Base-by-base conservation (phyloP, 2,797 vertebrate species). In the Dicrostonyx torquatus region DNA sequence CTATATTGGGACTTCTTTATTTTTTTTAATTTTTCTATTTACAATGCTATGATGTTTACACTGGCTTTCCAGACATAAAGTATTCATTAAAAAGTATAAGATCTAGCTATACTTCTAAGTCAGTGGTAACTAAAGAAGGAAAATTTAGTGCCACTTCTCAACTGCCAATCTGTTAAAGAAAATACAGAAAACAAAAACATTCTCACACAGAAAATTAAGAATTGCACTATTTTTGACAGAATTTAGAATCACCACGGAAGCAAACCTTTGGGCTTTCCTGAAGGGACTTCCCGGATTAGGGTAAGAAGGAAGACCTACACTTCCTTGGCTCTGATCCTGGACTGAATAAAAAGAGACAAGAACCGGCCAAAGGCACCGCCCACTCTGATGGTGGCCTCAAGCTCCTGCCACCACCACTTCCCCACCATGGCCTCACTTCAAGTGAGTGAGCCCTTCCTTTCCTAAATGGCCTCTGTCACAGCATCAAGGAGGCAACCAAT, bases 1-100 rank as follows among this genome's bases (percentile, higher is more conserved):
- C 77, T 64, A 68, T 50, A 6, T 88, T 78, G 15, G 24, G 1
- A 70, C 37, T 80, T 77, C n/a, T 93, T 66, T 90, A 83, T 91
- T 92, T 78, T 94, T 78, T n/a, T 22, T n/a, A 70, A 91, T 91
- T 24, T 68, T 85, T 93, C 62, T 31, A 88, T 73, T 92, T 95
- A 79, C 24, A 89, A 91, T 94, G n/a, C 29, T 93, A 18, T 75
- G 45, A 78, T 45, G 90, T 37, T 87, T 86, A 92, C 45, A 86
- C 0, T 86, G 83, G 85, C 62, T 84, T 84, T 75, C 18, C 73
- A 95, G 95, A 82, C 55, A 34, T 53, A 48, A 90, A 91, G 86
- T 62, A 29, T 66, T 68, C 58, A 87, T 55, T 93, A 34, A 91
- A 93, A 87, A 83, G 24, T 70, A 94, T 53, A 78, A 90, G 53